Conservation (phyloP, 2,888 invertebrate species). For the Fragum fragum region DNA sequence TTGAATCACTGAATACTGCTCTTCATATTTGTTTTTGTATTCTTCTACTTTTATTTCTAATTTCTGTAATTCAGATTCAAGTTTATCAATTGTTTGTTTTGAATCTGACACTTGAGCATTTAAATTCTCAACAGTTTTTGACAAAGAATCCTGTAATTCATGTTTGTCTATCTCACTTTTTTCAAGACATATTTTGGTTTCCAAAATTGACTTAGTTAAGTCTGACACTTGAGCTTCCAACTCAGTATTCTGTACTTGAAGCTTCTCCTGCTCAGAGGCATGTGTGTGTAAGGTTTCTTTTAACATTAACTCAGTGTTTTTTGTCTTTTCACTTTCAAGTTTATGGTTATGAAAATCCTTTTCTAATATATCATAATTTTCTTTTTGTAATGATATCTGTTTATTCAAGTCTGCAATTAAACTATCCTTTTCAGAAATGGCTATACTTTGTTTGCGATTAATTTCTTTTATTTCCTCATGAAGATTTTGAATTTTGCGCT, state of each 20-base stretch:
- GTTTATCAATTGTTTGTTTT: not conserved
- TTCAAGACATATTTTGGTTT: not conserved
- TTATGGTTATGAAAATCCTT: not conserved
- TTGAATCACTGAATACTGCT: not conserved
- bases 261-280: not conserved
- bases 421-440: constrained; percentile 10
- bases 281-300: not conserved
- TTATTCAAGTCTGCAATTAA: not conserved
- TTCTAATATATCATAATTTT: not conserved
- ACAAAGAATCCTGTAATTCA: not conserved
- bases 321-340: not conserved
- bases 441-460: not conserved
- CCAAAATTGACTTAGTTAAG: not conserved
- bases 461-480: constrained; percentile 10
- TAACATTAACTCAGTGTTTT: not conserved
- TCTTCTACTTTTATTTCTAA: not conserved
- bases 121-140: not conserved
- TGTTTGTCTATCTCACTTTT: too few relatives aligned
- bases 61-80: not conserved
- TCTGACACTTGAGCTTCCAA: not conserved
- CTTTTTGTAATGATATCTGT: not conserved
- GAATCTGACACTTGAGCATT: not conserved
- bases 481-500: not conserved
- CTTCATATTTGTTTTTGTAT: not conserved
- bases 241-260: not conserved